Conservation (phyloP, 2,888 invertebrate genomes). For the Chaetogeoica ovagalla region DNA sequence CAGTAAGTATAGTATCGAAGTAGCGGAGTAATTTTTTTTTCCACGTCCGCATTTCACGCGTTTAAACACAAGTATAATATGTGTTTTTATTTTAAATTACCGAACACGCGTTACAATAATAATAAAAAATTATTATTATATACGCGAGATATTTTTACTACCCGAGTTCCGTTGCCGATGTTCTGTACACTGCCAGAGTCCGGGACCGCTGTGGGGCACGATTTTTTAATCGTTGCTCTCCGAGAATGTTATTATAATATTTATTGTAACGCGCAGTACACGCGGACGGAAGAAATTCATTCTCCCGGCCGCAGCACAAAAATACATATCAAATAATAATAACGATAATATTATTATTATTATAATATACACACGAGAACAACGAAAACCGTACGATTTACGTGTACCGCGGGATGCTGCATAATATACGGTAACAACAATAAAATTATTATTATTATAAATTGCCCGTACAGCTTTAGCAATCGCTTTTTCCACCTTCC, state of each 20-base stretch:
- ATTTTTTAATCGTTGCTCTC: conserved; percentile 40
- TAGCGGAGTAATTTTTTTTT: conserved; percentile 18
- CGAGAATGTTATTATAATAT: conserved; percentile 4
- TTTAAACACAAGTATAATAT: not conserved
- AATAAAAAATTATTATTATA: not conserved
- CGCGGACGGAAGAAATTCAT: not conserved
- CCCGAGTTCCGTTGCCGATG: conserved; percentile 17
- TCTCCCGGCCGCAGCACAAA: not conserved
- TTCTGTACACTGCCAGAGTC: not conserved
- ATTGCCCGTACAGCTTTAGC: too few species aligned
- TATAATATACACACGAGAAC: not conserved
- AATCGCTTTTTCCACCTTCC: too few species aligned
- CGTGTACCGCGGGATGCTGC: not conserved
- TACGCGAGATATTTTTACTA: conserved; percentile 19
- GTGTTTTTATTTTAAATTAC: conserved; percentile 30
- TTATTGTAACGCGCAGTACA: conserved; percentile 22
- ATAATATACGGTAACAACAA: too few species aligned
- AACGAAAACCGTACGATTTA: conserved; percentile 34
- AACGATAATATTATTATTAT: conserved; percentile 24
- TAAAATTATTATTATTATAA: too few species aligned
- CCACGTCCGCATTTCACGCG: not conserved
- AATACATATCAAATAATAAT: conserved; percentile 6
- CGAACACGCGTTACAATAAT: not conserved
- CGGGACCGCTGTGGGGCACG: conserved; percentile 46
- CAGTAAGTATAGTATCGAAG: not conserved